A percentile compares a stretch with the other conserved stretches of the same genome.
Evolutionary conservation across 2,888 invertebrate genomes (phyloP).

Genomic region (Sinelater perroti): DNA sequence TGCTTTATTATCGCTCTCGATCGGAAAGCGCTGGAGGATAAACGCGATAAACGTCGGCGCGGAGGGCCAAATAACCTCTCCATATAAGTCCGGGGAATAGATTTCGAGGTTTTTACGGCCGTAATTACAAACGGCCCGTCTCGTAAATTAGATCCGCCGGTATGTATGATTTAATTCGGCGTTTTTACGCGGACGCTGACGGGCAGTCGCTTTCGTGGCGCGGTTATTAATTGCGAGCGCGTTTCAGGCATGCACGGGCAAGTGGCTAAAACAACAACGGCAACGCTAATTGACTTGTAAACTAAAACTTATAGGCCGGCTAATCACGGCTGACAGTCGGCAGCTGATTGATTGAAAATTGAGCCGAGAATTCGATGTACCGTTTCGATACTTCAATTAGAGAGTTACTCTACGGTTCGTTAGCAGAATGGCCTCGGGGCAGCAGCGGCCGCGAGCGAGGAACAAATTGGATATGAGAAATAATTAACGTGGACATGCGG

Average conservation of each 20-base stretch:
- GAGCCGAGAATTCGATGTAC: neutral
- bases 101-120: slow-evolving; percentile 2
- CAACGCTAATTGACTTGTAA: neutral
- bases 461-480: slow-evolving; percentile 15
- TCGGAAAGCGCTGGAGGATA: neutral
- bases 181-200: no score
- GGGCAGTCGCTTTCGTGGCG: no score
- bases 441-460: slow-evolving; percentile 1
- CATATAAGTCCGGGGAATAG: slow-evolving; percentile 6
- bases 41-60: neutral
- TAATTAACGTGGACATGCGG: slow-evolving; percentile 15
- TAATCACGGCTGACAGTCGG: neutral
- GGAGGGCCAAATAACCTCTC: neutral
- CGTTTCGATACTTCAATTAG: slow-evolving; percentile 5
- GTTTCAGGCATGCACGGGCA: no score
- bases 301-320: neutral
- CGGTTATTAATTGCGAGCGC: no score
- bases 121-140: slow-evolving; percentile 5
- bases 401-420: slow-evolving; percentile 5
- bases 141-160: slow-evolving; percentile 3
- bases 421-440: no score
- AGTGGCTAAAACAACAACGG: no score
- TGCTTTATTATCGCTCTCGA: neutral
- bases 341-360: slow-evolving; percentile 9
- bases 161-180: no score